Evolutionary conservation across 2,113 vertebrate species (phyloP).

Genomic region (Strigops habroptila): DNA sequence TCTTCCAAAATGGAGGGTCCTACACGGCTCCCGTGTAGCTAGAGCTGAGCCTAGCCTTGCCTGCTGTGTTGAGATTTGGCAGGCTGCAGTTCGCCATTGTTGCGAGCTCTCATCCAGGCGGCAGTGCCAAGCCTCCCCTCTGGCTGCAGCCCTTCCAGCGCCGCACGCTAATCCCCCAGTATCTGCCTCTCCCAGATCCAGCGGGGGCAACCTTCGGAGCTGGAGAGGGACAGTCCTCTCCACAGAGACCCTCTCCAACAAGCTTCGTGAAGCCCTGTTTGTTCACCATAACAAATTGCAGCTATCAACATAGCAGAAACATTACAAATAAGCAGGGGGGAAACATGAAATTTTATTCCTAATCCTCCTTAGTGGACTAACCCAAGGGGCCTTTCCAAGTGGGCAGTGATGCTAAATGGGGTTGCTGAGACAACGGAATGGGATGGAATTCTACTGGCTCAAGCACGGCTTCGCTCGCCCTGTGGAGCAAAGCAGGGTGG

Average conservation of each 20-base stretch:
- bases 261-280: not conserved
- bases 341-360: not conserved
- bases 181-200: slow-evolving; percentile 37
- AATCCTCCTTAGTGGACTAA: not conserved
- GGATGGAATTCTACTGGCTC: not conserved
- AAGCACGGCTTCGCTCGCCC: rapidly evolving
- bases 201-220: not conserved
- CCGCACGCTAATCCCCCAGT: not conserved
- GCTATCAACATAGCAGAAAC: not conserved
- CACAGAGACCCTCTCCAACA: not conserved
- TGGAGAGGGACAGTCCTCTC: not conserved
- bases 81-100: slow-evolving; percentile 23
- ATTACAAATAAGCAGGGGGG: not conserved
- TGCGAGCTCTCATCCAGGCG: slow-evolving; percentile 20
- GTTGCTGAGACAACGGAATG: not conserved
- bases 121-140: slow-evolving; percentile 42
- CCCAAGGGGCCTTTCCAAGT: not conserved
- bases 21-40: slow-evolving; percentile 49
- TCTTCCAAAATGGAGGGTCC: slow-evolving; percentile 64
- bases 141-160: slow-evolving; percentile 37
- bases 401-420: not conserved
- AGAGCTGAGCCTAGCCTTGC: slow-evolving; percentile 52
- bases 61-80: slow-evolving; percentile 63
- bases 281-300: not conserved
- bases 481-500: not conserved